These are phyloP conservation scores for Leptinotarsa tumamoca DNA, from an alignment of 2,888 invertebrate species.

Conservation along the genomic window DNA sequence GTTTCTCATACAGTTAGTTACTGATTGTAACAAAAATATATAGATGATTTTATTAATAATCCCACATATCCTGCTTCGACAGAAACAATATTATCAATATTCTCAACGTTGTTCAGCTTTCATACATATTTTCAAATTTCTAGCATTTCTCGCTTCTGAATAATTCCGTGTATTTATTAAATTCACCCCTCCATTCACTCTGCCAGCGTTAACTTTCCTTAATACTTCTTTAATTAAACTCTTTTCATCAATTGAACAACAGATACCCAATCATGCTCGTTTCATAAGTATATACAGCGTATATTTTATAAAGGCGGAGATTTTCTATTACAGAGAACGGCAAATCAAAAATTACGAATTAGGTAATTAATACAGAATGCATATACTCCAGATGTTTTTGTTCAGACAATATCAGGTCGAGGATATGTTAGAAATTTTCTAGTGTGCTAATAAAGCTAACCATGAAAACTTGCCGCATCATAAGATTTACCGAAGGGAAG, in stretches of 20 bases:
- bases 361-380: slow-evolving; percentile 25
- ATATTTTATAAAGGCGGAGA: not conserved
- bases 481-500: not conserved
- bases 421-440: not conserved
- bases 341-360: slow-evolving; percentile 16
- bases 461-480: not conserved
- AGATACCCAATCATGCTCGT: not conserved
- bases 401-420: slow-evolving; percentile 15
- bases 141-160: too few species aligned
- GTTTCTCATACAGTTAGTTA: too few species aligned
- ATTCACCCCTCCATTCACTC: not conserved
- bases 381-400: slow-evolving; percentile 19
- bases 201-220: not conserved
- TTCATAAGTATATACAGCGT: not conserved
- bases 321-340: not conserved
- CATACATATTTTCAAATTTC: too few species aligned
- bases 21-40: too few species aligned
- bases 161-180: too few species aligned
- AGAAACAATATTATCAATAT: too few species aligned
- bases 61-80: too few species aligned
- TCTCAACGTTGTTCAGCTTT: too few species aligned
- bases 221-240: not conserved
- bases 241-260: not conserved
- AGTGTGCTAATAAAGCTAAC: not conserved
- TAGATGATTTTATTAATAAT: too few species aligned